Percentiles rank a stretch among this genome's conserved stretches.
phyloP scores from a whole-genome alignment of 2,888 invertebrate genomes.

The Aporophyla nigra region DNA sequence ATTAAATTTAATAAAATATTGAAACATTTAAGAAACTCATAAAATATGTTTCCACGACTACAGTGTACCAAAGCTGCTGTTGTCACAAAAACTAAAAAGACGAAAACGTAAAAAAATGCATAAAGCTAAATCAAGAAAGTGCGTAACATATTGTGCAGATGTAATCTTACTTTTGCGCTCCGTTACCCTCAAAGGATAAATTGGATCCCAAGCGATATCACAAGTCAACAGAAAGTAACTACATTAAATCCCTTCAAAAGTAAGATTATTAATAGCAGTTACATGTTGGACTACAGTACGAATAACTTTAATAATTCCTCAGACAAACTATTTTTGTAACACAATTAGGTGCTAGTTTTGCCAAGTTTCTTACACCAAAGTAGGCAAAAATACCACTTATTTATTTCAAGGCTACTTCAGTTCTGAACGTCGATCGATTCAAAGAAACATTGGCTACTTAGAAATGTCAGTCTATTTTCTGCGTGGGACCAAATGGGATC shows the following conservation, averaged over 20 bases:
- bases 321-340: background rate
- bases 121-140: conserved; percentile 23
- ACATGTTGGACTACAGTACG: background rate
- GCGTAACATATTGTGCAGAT: conserved; percentile 25
- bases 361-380: background rate
- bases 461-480: conserved; percentile 16
- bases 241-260: conserved; percentile 16
- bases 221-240: conserved; percentile 33
- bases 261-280: background rate
- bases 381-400: background rate
- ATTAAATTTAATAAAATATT: conserved; percentile 22
- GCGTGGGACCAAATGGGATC: conserved; percentile 38
- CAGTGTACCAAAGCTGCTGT: background rate
- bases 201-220: conserved; percentile 23
- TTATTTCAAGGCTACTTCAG: background rate
- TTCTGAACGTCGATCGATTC: background rate
- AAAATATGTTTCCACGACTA: background rate
- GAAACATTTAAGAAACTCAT: background rate
- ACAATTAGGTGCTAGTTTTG: background rate
- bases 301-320: background rate
- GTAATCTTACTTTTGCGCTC: conserved; percentile 32
- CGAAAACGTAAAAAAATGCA: background rate
- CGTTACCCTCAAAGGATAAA: conserved; percentile 31
- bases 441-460: conserved; percentile 31
- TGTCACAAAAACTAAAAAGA: background rate